phyloP scores from a whole-genome alignment of 92 coral and sea anemone species.

The Heteractis magnifica region DNA sequence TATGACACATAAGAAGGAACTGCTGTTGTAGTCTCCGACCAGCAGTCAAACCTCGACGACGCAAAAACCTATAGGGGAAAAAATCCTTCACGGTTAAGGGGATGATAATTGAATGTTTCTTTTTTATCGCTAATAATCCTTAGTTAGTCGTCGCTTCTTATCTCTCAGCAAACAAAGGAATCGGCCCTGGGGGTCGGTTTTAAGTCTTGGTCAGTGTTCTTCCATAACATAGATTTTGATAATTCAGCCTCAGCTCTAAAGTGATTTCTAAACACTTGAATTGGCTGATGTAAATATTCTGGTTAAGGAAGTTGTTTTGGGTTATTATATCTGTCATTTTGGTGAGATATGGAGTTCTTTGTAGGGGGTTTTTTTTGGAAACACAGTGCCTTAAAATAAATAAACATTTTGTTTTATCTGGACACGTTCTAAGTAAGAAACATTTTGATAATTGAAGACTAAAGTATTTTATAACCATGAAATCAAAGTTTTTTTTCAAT shows the following conservation, averaged over 20 bases:
- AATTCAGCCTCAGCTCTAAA: neutral
- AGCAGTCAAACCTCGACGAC: neutral
- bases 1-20: too few relatives aligned
- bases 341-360: conserved; percentile 2
- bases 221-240: neutral
- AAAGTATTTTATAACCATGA: conserved; percentile 2
- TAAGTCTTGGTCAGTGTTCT: neutral
- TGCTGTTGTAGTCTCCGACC: neutral
- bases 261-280: conserved; percentile 12
- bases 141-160: conserved; percentile 9
- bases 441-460: neutral
- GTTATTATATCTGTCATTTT: neutral
- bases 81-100: conserved; percentile 9
- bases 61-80: neutral
- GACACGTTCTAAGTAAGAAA: neutral
- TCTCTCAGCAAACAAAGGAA: neutral
- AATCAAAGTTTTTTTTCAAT: conserved; percentile 1
- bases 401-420: conserved; percentile 3
- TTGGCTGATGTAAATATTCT: neutral
- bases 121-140: conserved; percentile 8
- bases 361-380: neutral
- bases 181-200: conserved; percentile 13
- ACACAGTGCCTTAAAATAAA: neutral
- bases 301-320: conserved; percentile 9
- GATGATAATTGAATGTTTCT: conserved; percentile 5